Base-by-base conservation (phyloP, 1,140 invertebrate genomes). In the Fopius arisanus region DNA sequence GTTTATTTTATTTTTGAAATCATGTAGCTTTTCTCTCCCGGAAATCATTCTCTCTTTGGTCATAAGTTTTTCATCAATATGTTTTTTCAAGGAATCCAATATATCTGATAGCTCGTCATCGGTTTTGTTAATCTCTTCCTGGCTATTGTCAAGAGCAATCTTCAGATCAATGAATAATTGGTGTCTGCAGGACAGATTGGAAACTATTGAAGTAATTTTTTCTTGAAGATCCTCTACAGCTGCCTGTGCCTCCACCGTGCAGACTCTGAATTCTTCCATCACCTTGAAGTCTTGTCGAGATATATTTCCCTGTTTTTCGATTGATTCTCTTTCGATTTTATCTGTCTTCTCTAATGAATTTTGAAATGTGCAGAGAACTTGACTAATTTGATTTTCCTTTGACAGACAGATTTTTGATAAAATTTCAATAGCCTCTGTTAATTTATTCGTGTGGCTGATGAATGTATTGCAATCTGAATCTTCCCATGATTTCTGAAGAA, bases 191-290 rank as follows among this genome's bases (percentile, higher is more conserved):
- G 77, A 79, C 37, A 88, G 84, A 69, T 79, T 81, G 3, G 73
- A 78, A 71, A 83, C 74, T 67, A 87, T 76, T 2, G 74, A 72
- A 54, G 77, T 80, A 23, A 84, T 81, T 80, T 86, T 85, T 76
- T 88, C 86, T 4, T 75, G 77, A n/a, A 88, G 83, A 75, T 88
- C 86, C 79, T 88, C 84, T 16, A 82, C 84, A 16, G 84, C 82
- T 33, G 85, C 81, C 80, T 88, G 87, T 21, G 83, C 84, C 73
- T 87, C 86, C 3, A 86, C 82, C 31, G 85, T 86, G 26, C 86
- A 87, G 14, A 85, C 43, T 77, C 83, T 77, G 68, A 86, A 86
- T 80, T 87, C 82, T 77, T 85, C 85, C 86, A 88, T 88, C 70
- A 83, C 81, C 23, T 79, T 80, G 51, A 84, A 87, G 67, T 87